phyloP scores from a whole-genome alignment of 1,140 invertebrate species.

The Parapsyche elsis region DNA sequence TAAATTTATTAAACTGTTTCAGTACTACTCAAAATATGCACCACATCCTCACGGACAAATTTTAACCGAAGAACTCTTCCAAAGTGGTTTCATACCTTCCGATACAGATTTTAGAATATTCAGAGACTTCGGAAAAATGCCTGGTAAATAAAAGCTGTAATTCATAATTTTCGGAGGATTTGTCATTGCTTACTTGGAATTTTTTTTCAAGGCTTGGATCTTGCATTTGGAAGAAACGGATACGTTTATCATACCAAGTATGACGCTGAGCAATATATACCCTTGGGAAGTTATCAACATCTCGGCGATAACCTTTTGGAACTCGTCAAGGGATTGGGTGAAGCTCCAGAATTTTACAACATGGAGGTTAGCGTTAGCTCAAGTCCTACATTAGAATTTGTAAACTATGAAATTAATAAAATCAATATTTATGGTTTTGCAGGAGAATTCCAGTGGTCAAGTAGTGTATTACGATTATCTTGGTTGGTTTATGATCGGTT shows the following conservation, averaged over 20 bases:
- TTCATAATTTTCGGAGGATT: not conserved
- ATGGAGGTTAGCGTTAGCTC: constrained; percentile 51
- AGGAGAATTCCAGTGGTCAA: constrained; percentile 37
- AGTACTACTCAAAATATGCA: constrained; percentile 72
- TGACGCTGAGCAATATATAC: constrained; percentile 72
- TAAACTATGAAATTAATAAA: not conserved
- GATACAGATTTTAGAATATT: constrained; percentile 87
- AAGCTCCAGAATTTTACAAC: constrained; percentile 61
- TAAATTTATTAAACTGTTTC: too few relatives aligned
- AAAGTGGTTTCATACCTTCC: constrained; percentile 77
- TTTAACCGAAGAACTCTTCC: constrained; percentile 82
- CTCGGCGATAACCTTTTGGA: constrained; percentile 72
- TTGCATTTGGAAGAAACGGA: constrained; percentile 80
- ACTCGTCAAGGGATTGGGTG: constrained; percentile 66
- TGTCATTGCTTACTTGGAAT: not conserved
- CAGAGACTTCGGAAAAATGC: constrained; percentile 71
- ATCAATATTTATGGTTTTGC: constrained; percentile 7
- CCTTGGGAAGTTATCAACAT: constrained; percentile 74
- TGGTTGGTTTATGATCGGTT: constrained; percentile 60
- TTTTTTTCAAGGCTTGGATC: constrained; percentile 73
- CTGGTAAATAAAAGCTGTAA: constrained; percentile 59
- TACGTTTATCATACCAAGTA: constrained; percentile 83
- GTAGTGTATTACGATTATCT: constrained; percentile 63
- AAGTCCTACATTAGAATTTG: not conserved
- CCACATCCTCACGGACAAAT: constrained; percentile 74